Evolutionary conservation across 35 echinoderm and acorn worm species (phyloP).

Genomic region (Antedon bifida): DNA sequence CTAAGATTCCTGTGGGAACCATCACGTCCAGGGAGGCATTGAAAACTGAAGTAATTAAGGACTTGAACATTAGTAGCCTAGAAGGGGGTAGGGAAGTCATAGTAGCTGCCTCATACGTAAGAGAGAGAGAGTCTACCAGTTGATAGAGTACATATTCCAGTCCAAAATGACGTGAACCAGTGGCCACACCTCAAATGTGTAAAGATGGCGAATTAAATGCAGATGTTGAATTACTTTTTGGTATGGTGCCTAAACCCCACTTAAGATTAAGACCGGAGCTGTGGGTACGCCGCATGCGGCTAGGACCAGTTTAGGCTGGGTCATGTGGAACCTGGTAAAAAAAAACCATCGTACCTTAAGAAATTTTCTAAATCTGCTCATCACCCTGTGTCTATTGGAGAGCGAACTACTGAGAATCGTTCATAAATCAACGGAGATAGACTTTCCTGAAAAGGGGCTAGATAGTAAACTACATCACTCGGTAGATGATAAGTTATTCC

Average conservation of each 20-base stretch:
- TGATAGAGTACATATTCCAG: not conserved
- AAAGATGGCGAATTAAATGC: not conserved
- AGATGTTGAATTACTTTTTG: not conserved
- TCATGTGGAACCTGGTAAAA: not conserved
- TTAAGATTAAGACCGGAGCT: not conserved
- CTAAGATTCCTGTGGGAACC: not conserved
- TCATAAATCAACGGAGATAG: not conserved
- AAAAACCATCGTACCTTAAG: not conserved
- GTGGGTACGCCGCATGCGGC: not conserved
- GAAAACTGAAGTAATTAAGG: not conserved
- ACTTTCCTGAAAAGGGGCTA: not conserved
- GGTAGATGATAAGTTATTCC: not conserved
- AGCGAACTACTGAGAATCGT: not conserved
- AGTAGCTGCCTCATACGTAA: not conserved
- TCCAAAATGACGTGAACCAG: not conserved
- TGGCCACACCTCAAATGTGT: not conserved
- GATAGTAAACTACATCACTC: not conserved
- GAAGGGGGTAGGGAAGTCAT: not conserved
- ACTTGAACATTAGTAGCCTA: not conserved
- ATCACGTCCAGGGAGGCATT: not conserved
- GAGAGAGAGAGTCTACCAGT: not conserved
- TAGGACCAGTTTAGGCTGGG: not conserved
- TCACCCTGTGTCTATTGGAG: not conserved
- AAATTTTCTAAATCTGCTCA: too few relatives aligned
- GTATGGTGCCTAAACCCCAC: not conserved